Percentiles rank a stretch among this genome's conserved stretches.
phyloP scores from a whole-genome alignment of 1,140 invertebrate species.

The Bathynomus jamesi region DNA sequence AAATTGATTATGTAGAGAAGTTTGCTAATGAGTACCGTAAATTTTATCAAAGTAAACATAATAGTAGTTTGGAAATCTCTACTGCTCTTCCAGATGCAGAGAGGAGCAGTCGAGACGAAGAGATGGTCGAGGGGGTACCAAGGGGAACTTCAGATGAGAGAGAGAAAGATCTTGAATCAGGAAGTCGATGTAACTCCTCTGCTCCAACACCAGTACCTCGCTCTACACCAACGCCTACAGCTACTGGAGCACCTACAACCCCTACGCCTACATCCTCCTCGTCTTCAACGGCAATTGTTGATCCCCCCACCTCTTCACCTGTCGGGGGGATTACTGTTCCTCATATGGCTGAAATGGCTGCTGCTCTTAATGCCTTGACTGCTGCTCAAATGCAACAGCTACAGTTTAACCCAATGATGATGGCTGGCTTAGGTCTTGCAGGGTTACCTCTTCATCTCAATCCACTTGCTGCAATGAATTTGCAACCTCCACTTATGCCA shows the following conservation, averaged over 20 bases:
- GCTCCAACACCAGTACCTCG: conserved; percentile 25
- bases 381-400: conserved; percentile 72
- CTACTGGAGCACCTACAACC: conserved; percentile 47
- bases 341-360: conserved; percentile 71
- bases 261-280: conserved; percentile 43
- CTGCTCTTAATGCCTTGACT: conserved; percentile 72
- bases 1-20: conserved; percentile 27
- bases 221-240: conserved; percentile 25
- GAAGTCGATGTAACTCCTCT: conserved; percentile 26
- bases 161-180: conserved; percentile 34
- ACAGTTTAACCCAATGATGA: conserved; percentile 67
- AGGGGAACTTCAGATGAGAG: conserved; percentile 37
- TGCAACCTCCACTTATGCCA: conserved; percentile 75
- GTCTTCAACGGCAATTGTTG: neutral
- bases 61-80: conserved; percentile 31
- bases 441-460: conserved; percentile 38
- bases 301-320: neutral
- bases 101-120: conserved; percentile 30
- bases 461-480: conserved; percentile 72
- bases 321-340: conserved; percentile 41
- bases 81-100: conserved; percentile 35
- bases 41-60: conserved; percentile 29
- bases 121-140: conserved; percentile 26
- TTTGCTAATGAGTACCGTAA: conserved; percentile 15
- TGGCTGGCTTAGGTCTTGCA: conserved; percentile 52